A percentile compares a stretch with the other conserved stretches of the same genome.
Conservation (phyloP, 2,113 vertebrate genomes). For the Tricholaema leucomelas region DNA sequence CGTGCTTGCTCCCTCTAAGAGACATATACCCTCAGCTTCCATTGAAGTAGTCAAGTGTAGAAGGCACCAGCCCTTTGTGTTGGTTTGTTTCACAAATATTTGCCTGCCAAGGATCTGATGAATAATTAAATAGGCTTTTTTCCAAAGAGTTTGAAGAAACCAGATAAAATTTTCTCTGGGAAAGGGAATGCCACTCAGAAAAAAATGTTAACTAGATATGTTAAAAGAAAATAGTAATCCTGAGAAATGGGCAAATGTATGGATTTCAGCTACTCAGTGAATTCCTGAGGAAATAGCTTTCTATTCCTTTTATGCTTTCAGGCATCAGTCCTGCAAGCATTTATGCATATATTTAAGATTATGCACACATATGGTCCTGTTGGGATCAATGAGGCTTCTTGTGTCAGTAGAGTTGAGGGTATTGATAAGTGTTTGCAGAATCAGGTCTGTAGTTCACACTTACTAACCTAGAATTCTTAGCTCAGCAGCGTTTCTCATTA, state of each 20-base stretch:
- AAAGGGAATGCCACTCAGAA: constrained; percentile 46
- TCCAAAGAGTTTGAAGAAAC: constrained; percentile 43
- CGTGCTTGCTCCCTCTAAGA: constrained; percentile 36
- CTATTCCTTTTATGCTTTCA: constrained; percentile 50
- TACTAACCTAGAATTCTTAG: constrained; percentile 72
- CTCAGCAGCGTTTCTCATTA: constrained; percentile 73
- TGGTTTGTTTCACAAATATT: constrained; percentile 55
- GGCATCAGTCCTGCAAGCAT: constrained; percentile 39
- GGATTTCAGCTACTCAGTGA: not conserved
- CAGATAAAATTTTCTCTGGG: constrained; percentile 56
- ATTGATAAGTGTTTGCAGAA: constrained; percentile 70
- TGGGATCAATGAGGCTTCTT: constrained; percentile 61
- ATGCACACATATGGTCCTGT: constrained; percentile 40
- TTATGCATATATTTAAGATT: constrained; percentile 64
- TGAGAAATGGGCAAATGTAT: constrained; percentile 9
- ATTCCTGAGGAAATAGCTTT: constrained; percentile 47
- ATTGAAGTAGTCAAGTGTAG: constrained; percentile 20
- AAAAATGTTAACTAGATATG: constrained; percentile 27
- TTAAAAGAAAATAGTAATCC: constrained; percentile 52
- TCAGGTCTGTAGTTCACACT: constrained; percentile 64
- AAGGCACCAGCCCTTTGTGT: constrained; percentile 26
- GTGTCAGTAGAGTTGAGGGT: constrained; percentile 53
- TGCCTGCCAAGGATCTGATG: constrained; percentile 35
- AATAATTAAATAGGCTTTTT: constrained; percentile 57
- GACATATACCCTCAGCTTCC: constrained; percentile 13